A percentile compares a stretch with the other conserved stretches of the same genome.
These are phyloP conservation scores for Ianthella basta DNA, from an alignment of 37 sponge, comb jelly and placozoan genomes.

Conservation along the genomic window DNA sequence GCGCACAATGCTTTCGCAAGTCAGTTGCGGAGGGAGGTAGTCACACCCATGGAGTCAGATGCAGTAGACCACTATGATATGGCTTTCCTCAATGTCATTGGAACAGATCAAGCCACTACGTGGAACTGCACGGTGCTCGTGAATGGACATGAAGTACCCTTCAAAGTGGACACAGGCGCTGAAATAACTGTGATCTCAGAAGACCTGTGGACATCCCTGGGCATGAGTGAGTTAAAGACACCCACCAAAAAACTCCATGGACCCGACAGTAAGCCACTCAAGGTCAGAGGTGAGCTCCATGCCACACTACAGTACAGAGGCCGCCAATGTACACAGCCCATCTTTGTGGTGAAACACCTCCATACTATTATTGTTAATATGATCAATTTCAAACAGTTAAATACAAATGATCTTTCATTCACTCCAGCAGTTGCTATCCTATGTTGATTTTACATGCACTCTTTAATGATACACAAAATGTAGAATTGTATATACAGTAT, in stretches of 20 bases:
- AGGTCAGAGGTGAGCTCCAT: slow-evolving; percentile 30
- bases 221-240: not conserved
- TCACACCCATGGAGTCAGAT: no score
- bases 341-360: slow-evolving; percentile 27
- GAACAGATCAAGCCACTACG: not conserved
- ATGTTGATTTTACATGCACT: no score
- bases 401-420: no score
- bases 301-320: slow-evolving; percentile 15
- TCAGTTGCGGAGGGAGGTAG: no score
- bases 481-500: no score
- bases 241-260: slow-evolving; percentile 21
- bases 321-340: not conserved
- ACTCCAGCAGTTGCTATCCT: no score
- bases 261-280: slow-evolving; percentile 6
- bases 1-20: no score
- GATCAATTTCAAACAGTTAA: no score
- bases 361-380: no score
- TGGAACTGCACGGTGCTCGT: slow-evolving; percentile 8
- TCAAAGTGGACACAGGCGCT: slow-evolving; percentile 30
- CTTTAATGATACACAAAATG: no score
- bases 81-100: not conserved
- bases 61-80: not conserved
- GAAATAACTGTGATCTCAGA: slow-evolving; percentile 26
- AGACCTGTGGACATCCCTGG: slow-evolving; percentile 13
- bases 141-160: slow-evolving; percentile 14